Percentiles rank a stretch among this genome's conserved stretches.
These are phyloP conservation scores for Torymus tubicola DNA, from an alignment of 2,888 invertebrate species.

Conservation along the genomic window DNA sequence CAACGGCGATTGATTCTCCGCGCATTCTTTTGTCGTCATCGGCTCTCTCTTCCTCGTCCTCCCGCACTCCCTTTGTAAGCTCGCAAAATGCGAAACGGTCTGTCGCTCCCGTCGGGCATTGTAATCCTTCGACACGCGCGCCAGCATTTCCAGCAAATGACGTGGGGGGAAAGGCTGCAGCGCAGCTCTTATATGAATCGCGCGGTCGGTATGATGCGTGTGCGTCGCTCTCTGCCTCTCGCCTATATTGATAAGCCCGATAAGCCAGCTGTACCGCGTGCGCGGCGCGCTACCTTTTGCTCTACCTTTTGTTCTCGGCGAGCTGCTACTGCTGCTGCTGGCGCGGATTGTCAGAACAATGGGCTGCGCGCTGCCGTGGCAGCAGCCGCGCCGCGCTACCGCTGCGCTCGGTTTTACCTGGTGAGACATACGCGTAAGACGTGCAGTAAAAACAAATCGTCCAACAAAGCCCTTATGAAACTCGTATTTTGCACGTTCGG, in stretches of 20 bases:
- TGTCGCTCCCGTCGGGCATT: background rate
- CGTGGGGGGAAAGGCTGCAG: background rate
- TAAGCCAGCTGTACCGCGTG: slow-evolving; percentile 45
- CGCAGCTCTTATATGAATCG: slow-evolving; percentile 32
- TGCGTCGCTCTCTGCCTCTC: background rate
- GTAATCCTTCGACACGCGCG: slow-evolving; percentile 27
- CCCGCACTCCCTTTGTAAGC: background rate
- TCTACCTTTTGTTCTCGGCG: slow-evolving; percentile 44
- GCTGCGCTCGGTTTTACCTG: slow-evolving; percentile 26
- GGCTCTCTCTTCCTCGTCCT: too few relatives aligned
- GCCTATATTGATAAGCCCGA: slow-evolving; percentile 55
- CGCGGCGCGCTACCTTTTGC: background rate
- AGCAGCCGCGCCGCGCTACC: too few relatives aligned
- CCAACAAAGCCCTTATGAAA: slow-evolving; percentile 52
- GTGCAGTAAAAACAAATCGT: slow-evolving; percentile 54
- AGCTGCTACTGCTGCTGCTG: slow-evolving; percentile 6
- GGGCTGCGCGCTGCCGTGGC: background rate
- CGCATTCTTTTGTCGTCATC: slow-evolving; percentile 25
- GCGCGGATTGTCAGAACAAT: slow-evolving; percentile 49
- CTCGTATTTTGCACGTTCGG: slow-evolving; percentile 48
- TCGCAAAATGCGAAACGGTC: slow-evolving; percentile 18
- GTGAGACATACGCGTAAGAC: slow-evolving; percentile 37
- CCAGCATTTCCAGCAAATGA: slow-evolving; percentile 39
- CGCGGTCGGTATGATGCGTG: slow-evolving; percentile 6
- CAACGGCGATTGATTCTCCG: slow-evolving; percentile 37